Conservation (phyloP, 2,797 vertebrate genomes). For the Pteropus rufus region DNA sequence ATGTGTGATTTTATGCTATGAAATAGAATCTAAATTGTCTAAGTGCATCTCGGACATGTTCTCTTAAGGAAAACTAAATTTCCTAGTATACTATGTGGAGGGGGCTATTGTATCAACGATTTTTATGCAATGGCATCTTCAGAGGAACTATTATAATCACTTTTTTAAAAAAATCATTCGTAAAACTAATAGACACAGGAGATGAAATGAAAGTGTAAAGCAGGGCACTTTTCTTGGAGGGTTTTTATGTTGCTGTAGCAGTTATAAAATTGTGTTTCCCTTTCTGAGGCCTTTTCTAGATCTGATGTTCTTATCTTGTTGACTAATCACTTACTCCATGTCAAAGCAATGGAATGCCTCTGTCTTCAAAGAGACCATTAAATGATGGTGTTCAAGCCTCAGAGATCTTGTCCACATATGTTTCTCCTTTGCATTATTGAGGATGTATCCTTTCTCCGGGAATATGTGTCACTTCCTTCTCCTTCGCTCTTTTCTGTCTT, state of each 20-base stretch:
- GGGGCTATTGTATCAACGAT: not conserved
- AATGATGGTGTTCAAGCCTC: not conserved
- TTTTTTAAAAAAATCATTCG: not conserved
- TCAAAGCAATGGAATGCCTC: not conserved
- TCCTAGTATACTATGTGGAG: not conserved
- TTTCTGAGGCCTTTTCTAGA: not conserved
- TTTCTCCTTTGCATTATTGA: not conserved
- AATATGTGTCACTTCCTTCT: not conserved
- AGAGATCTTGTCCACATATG: not conserved
- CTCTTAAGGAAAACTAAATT: not conserved
- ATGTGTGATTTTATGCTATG: not conserved
- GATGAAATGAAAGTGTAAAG: not conserved
- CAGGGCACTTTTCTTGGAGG: not conserved
- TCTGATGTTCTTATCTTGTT: not conserved
- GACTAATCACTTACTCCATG: not conserved
- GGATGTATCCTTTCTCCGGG: not conserved
- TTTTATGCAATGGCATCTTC: not conserved
- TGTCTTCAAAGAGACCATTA: not conserved
- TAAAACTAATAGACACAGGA: not conserved
- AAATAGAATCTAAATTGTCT: not conserved
- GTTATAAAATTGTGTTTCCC: not conserved
- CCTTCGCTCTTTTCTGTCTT: not conserved
- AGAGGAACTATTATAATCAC: not conserved
- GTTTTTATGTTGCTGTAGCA: not conserved
- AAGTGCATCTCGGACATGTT: not conserved